Conservation (phyloP, 1,140 invertebrate genomes). For the Zaprionus tsacasi region DNA sequence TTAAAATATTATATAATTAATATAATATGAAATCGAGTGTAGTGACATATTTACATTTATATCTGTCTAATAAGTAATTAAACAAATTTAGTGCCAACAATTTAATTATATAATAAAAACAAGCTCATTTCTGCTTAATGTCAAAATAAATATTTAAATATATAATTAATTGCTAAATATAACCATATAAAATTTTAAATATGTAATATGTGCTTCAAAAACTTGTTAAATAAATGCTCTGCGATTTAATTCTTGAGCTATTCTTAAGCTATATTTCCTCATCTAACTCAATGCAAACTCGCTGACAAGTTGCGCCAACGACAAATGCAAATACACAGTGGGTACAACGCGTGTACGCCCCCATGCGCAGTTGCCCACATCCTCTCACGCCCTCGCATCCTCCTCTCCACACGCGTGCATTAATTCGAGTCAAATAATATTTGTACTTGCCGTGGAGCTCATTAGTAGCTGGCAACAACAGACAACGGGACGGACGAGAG, state of each 20-base stretch:
- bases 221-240: neutral
- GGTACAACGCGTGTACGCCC: neutral
- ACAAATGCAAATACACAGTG: slow-evolving; percentile 3
- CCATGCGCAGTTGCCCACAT: neutral
- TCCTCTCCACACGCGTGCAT: slow-evolving; percentile 46
- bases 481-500: slow-evolving; percentile 2
- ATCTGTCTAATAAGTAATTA: too few relatives aligned
- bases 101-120: too few relatives aligned
- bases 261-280: neutral
- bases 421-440: slow-evolving; percentile 78
- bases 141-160: too few relatives aligned
- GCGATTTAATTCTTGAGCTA: neutral
- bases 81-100: too few relatives aligned
- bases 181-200: neutral
- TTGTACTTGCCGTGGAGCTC: slow-evolving; percentile 78
- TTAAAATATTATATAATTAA: too few relatives aligned
- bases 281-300: neutral
- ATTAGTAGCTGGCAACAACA: slow-evolving; percentile 75
- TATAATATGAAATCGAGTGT: too few relatives aligned
- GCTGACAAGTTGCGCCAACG: neutral
- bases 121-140: too few relatives aligned
- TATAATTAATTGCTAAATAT: too few relatives aligned
- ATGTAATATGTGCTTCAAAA: neutral
- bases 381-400: neutral
- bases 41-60: too few relatives aligned